Conservation (phyloP, 2,113 vertebrate species). For the Struthidea cinerea region DNA sequence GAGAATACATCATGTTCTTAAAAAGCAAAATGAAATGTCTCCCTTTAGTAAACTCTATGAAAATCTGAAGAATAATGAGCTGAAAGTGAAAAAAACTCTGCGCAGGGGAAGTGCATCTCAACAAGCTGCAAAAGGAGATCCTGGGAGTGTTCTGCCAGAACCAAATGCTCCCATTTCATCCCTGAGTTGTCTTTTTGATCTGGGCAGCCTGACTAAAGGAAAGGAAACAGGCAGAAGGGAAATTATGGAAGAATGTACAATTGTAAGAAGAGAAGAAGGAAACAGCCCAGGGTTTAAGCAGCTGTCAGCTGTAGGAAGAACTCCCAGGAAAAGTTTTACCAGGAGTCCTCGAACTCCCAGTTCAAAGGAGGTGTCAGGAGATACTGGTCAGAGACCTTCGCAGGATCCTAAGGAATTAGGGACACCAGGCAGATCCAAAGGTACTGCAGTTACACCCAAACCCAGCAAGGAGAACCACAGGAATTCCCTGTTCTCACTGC, state of each 20-base stretch:
- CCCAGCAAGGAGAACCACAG: neutral
- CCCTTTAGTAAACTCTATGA: slow-evolving; percentile 82
- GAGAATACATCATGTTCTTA: neutral
- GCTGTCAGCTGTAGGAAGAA: neutral
- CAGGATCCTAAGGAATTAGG: neutral
- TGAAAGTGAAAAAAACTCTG: neutral
- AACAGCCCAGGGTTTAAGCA: neutral
- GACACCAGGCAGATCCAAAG: neutral
- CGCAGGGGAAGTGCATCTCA: neutral
- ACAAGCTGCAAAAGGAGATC: slow-evolving; percentile 1
- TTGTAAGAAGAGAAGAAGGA: neutral
- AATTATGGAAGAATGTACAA: accelerated
- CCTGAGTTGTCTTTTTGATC: neutral
- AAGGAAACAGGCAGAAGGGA: neutral
- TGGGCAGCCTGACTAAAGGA: neutral
- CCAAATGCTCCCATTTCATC: neutral
- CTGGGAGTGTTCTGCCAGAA: neutral
- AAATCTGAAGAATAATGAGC: slow-evolving; percentile 73
- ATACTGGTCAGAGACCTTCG: accelerated
- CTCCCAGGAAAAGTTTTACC: neutral
- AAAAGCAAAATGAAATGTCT: slow-evolving; percentile 46
- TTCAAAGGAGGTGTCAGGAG: neutral
- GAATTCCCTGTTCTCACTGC: neutral
- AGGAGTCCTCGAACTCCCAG: neutral
- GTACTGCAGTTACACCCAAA: neutral